Evolutionary conservation across 2,113 vertebrate species (phyloP).

Genomic region (Columbina picui): DNA sequence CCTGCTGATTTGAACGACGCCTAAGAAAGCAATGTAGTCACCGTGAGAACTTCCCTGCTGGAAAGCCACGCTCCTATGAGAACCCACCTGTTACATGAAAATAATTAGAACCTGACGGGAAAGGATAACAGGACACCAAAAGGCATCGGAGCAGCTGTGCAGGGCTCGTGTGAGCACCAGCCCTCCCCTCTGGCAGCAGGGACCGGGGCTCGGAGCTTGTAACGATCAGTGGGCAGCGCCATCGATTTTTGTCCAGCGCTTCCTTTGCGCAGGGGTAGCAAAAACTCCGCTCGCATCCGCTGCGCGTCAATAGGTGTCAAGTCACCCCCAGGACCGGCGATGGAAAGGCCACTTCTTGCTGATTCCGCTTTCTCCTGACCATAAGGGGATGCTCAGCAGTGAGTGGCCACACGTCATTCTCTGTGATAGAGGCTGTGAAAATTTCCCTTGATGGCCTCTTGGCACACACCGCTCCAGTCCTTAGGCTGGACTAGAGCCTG

Average conservation of each 20-base stretch:
- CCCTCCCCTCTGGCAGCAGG: not conserved
- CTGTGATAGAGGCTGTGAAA: not conserved
- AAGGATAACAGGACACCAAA: not conserved
- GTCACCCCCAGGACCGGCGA: not conserved
- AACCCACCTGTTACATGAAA: conserved; percentile 29
- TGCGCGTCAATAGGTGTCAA: conserved; percentile 17
- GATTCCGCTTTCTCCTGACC: not conserved
- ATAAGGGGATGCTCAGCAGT: conserved; percentile 14
- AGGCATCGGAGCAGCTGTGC: not conserved
- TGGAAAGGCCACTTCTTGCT: not conserved
- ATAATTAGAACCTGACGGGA: conserved; percentile 38
- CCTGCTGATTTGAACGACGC: conserved; percentile 50
- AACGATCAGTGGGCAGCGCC: not conserved
- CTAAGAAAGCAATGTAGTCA: conserved; percentile 44
- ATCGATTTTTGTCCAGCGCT: not conserved
- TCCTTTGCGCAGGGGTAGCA: not conserved
- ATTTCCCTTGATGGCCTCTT: not conserved
- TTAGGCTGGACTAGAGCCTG: not conserved
- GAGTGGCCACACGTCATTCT: not conserved
- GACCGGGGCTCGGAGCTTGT: not conserved
- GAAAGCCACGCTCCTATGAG: not conserved
- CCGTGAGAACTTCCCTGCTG: conserved; percentile 22
- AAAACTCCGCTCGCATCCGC: not conserved
- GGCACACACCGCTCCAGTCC: not conserved
- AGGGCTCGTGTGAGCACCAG: accelerated